phyloP scores from a whole-genome alignment of 2,797 vertebrate species.

The Pterois miles region DNA sequence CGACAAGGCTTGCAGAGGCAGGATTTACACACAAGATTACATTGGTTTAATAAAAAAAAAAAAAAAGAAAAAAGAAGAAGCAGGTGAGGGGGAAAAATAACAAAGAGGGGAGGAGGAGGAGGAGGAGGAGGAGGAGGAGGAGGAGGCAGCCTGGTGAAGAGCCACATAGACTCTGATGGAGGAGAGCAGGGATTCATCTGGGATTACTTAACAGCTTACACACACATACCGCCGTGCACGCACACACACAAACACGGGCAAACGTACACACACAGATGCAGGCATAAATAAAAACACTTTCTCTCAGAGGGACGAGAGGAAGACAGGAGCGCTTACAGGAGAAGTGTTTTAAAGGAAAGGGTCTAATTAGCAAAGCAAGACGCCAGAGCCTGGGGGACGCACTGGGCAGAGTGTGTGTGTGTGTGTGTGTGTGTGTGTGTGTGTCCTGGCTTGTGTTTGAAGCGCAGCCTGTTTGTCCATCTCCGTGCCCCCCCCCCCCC shows the following conservation, averaged over 20 bases:
- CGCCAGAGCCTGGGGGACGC: slow-evolving; percentile 75
- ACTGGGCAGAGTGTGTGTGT: slow-evolving; percentile 34
- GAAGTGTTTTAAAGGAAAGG: slow-evolving; percentile 84
- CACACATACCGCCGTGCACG: slow-evolving; percentile 35
- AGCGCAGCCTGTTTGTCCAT: slow-evolving; percentile 63
- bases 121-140: slow-evolving; percentile 50
- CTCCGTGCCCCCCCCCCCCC: slow-evolving; percentile 22
- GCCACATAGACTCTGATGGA: slow-evolving; percentile 74
- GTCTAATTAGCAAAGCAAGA: slow-evolving; percentile 86
- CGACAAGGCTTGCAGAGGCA: slow-evolving; percentile 77
- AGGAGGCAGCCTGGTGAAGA: slow-evolving; percentile 68
- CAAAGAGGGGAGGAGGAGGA: slow-evolving; percentile 52
- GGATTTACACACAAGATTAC: slow-evolving; percentile 83
- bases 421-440: slow-evolving; percentile 37
- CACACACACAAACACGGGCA: slow-evolving; percentile 5
- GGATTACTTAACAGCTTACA: slow-evolving; percentile 84
- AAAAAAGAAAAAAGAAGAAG: slow-evolving; percentile 29
- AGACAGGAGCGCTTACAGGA: slow-evolving; percentile 82
- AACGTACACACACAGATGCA: slow-evolving; percentile 63
- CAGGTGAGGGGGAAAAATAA: slow-evolving; percentile 50
- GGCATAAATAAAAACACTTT: slow-evolving; percentile 85
- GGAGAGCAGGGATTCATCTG: slow-evolving; percentile 79
- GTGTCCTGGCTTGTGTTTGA: slow-evolving; percentile 55
- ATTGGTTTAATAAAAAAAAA: slow-evolving; percentile 70
- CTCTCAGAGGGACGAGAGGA: slow-evolving; percentile 78